Conservation (phyloP, 2,113 vertebrate species). For the Aspiorhynchus laticeps region DNA sequence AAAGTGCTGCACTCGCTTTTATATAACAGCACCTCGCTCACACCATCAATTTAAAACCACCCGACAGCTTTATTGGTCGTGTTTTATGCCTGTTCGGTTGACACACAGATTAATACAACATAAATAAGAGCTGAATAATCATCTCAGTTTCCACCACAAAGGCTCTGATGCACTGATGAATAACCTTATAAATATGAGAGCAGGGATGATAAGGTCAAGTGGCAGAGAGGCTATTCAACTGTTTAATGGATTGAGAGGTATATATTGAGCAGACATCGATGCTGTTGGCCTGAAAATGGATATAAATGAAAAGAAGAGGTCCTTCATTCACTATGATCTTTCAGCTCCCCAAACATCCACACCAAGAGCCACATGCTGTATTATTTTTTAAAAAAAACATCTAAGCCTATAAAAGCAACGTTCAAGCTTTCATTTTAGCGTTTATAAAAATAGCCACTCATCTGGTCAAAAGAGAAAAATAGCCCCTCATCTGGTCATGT, state of each 20-base stretch:
- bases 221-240: constrained; percentile 23
- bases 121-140: constrained; percentile 23
- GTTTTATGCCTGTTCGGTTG: constrained; percentile 10
- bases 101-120: constrained; percentile 14
- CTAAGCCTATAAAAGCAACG: not conserved
- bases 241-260: constrained; percentile 11
- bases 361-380: not conserved
- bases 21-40: constrained; percentile 35
- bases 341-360: constrained; percentile 3
- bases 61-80: constrained; percentile 13
- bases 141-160: constrained; percentile 13
- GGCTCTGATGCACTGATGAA: not conserved
- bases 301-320: constrained; percentile 5
- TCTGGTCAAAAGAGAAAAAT: not conserved
- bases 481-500: not conserved
- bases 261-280: constrained; percentile 1
- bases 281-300: not conserved
- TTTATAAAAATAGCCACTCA: not conserved
- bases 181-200: constrained; percentile 36
- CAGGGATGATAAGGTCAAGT: constrained; percentile 32
- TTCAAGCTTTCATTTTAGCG: not conserved
- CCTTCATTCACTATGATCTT: not conserved
- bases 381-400: not conserved
- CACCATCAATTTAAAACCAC: constrained; percentile 46
- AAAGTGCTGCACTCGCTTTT: constrained; percentile 32